Percentiles rank a stretch among this genome's conserved stretches.
Conservation (phyloP, 2,888 invertebrate species). For the Pantelozetes paolii region DNA sequence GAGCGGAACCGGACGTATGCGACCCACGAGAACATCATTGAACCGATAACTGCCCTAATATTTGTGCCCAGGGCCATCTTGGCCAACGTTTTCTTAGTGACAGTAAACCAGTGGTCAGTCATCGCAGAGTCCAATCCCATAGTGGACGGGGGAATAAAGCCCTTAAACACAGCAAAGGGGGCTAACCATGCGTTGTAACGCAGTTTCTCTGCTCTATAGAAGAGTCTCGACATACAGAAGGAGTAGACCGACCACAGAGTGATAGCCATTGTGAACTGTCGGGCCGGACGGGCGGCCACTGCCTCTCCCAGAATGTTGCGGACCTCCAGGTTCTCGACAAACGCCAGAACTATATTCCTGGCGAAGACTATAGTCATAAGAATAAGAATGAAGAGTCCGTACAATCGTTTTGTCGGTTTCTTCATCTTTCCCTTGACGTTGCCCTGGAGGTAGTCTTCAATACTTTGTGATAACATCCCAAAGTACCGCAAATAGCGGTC, state of each 20-base stretch:
- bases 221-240: conserved; percentile 22
- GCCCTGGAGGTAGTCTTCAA: conserved; percentile 41
- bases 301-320: conserved; percentile 36
- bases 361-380: conserved; percentile 30
- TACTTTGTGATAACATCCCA: conserved; percentile 39
- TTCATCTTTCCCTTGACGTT: conserved; percentile 38
- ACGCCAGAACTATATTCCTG: conserved; percentile 34
- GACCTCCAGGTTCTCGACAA: conserved; percentile 10
- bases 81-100: conserved; percentile 34
- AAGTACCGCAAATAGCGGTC: conserved; percentile 39
- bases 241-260: conserved; percentile 40
- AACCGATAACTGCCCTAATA: conserved; percentile 26
- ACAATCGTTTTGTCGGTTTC: conserved; percentile 36
- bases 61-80: conserved; percentile 17
- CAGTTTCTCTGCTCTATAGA: conserved; percentile 32
- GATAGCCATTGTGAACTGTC: conserved; percentile 39
- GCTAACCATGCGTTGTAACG: conserved; percentile 34
- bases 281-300: conserved; percentile 32
- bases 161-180: conserved; percentile 41
- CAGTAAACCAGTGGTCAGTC: conserved; percentile 40
- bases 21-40: conserved; percentile 37
- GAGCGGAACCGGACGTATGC: conserved; percentile 27
- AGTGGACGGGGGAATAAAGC: conserved; percentile 30
- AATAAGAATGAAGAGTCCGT: conserved; percentile 8
- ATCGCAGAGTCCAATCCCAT: conserved; percentile 37